phyloP scores from a whole-genome alignment of 2,797 vertebrate genomes.

The Malacoctenus gilli region DNA sequence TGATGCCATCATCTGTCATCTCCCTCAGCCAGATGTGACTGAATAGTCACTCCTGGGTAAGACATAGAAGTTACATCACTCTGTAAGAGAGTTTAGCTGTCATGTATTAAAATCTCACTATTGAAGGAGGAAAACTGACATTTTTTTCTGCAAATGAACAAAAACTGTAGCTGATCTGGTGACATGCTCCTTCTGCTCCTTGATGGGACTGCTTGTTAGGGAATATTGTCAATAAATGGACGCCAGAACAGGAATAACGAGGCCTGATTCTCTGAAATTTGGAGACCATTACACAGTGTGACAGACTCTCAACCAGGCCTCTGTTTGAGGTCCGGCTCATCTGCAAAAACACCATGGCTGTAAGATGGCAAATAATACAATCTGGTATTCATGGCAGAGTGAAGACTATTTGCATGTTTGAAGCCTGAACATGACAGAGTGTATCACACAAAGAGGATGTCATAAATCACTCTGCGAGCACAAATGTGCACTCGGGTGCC shows the following conservation, averaged over 20 bases:
- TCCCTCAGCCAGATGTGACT: neutral
- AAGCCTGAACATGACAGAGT: neutral
- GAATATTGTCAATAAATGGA: neutral
- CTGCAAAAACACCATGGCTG: constrained; percentile 22
- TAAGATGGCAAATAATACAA: constrained; percentile 10
- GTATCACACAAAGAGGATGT: neutral
- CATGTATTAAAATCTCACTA: neutral
- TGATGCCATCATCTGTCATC: constrained; percentile 16
- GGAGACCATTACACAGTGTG: neutral
- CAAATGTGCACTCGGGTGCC: constrained; percentile 13
- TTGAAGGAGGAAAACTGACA: neutral
- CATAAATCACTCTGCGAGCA: constrained; percentile 14
- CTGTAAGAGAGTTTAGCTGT: no score
- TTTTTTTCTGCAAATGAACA: neutral
- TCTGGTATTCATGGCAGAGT: constrained; percentile 16
- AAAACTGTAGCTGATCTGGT: neutral
- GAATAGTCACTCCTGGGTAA: constrained; percentile 3
- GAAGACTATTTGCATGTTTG: neutral
- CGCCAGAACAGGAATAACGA: constrained; percentile 1
- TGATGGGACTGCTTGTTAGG: neutral
- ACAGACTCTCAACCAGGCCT: constrained; percentile 15
- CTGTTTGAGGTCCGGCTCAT: constrained; percentile 11
- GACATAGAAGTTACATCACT: neutral
- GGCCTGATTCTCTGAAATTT: constrained; percentile 6
- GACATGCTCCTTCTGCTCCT: neutral